Base-by-base conservation (phyloP, 2,113 vertebrate species). In the Mastomys natalensis region DNA sequence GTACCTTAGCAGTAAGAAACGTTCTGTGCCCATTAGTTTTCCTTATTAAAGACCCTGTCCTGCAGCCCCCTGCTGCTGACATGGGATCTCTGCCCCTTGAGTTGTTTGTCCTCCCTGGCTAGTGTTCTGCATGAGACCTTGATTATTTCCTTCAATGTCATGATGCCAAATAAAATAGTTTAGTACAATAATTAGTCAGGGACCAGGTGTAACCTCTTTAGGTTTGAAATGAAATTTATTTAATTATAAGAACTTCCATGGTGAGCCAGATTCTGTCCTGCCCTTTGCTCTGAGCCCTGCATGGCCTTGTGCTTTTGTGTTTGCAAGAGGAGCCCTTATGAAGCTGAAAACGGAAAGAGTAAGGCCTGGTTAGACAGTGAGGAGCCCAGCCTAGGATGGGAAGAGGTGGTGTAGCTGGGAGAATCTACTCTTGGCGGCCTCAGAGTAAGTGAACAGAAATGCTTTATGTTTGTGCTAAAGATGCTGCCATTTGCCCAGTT, bases 1-100 rank as follows among this genome's bases (percentile, higher is more conserved):
- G 48, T 16, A 9, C 45, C 58, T 45, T 73, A 40, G 60, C 11
- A 7, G 3, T 6, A 22, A 48, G 53, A 17, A 31, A 3, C 0
- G 0, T 37, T 40, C n/a, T 2, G 34, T 43, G 85, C 37, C 11
- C 12, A 22, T 0, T 0, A 2, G 5, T 24, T 48, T 85, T 55
- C 2, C 0, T n/a, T 37, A 21, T 29, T 34, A 5, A 3, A 12
- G 84, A 19, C 24, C 29, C 43, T 68, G 40, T n/a, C 62, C 55
- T 48, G 9, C 11, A 17, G 45, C 40, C 60, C 26, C 70, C 66
- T 31, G 89, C 40, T 24, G 8, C 66, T 26, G 58, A 34, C 8
- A 13, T n/a, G 10, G 29, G 31, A 45, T 5, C 0, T n/a, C 78
- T 17, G 31, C n/a, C 51, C 26, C 31, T 77, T 40, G 62, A 12